Evolutionary conservation across 2,797 vertebrate genomes (phyloP).

Genomic region (Ibycter americanus): DNA sequence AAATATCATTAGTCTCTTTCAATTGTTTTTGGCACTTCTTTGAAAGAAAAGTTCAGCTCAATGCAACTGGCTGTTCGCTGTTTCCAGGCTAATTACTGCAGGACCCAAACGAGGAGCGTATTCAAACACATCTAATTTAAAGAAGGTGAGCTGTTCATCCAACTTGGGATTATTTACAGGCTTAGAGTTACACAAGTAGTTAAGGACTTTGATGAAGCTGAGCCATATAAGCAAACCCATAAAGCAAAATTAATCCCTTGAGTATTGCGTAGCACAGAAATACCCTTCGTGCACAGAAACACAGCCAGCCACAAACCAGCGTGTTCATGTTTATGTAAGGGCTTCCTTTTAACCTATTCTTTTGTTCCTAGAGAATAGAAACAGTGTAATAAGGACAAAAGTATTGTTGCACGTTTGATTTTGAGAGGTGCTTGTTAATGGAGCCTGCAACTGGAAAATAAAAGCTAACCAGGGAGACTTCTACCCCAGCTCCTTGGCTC

Average conservation of each 20-base stretch:
- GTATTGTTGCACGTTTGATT: not conserved
- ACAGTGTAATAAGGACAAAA: not conserved
- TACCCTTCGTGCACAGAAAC: not conserved
- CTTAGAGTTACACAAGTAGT: not conserved
- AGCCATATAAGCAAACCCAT: not conserved
- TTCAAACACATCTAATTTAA: not conserved
- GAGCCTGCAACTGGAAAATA: not conserved
- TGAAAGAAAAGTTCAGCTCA: slow-evolving; percentile 46
- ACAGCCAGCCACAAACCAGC: not conserved
- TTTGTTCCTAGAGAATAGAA: slow-evolving; percentile 25
- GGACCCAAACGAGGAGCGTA: not conserved
- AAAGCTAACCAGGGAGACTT: not conserved
- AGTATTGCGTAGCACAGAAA: not conserved
- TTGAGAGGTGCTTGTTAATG: slow-evolving; percentile 15
- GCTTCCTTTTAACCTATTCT: slow-evolving; percentile 32
- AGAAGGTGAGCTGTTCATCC: not conserved
- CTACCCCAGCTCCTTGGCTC: not conserved
- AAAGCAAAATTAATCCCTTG: not conserved
- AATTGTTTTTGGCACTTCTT: slow-evolving; percentile 49
- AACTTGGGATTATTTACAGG: not conserved
- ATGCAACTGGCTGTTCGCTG: not conserved
- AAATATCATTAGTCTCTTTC: slow-evolving; percentile 52
- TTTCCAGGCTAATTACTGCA: slow-evolving; percentile 44
- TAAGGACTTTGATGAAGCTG: not conserved
- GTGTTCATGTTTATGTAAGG: slow-evolving; percentile 18